Evolutionary conservation across 2,113 vertebrate species (phyloP).

Genomic region (Chiloscyllium plagiosum): DNA sequence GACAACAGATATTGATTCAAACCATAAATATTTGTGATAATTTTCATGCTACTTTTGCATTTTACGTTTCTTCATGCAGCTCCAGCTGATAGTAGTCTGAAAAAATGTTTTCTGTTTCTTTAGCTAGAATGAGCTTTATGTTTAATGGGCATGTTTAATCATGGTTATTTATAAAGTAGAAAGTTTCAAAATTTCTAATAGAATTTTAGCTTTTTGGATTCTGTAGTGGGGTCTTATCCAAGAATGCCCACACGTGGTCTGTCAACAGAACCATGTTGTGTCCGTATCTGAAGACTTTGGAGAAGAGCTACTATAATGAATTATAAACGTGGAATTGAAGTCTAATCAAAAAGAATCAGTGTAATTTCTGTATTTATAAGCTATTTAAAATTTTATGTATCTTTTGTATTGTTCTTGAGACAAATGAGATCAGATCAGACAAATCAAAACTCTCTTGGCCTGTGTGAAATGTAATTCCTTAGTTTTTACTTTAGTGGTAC

Average conservation of each 20-base stretch:
- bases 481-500: background rate
- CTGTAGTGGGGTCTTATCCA: background rate
- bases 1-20: background rate
- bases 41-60: constrained; percentile 5
- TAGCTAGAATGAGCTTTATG: background rate
- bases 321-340: background rate
- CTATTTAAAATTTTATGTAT: background rate
- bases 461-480: background rate
- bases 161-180: background rate
- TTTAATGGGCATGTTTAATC: background rate
- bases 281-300: background rate
- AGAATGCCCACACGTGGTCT: background rate
- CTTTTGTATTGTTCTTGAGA: background rate
- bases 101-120: background rate
- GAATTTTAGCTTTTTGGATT: background rate
- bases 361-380: constrained; percentile 3
- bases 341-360: background rate
- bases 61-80: background rate
- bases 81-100: background rate
- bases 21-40: background rate
- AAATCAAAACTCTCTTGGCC: background rate
- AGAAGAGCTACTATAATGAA: background rate
- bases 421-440: background rate
- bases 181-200: background rate
- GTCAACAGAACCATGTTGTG: background rate